Percentiles rank a stretch among this genome's conserved stretches.
phyloP scores from a whole-genome alignment of 2,888 invertebrate species.

The Teleiodes luculella region DNA sequence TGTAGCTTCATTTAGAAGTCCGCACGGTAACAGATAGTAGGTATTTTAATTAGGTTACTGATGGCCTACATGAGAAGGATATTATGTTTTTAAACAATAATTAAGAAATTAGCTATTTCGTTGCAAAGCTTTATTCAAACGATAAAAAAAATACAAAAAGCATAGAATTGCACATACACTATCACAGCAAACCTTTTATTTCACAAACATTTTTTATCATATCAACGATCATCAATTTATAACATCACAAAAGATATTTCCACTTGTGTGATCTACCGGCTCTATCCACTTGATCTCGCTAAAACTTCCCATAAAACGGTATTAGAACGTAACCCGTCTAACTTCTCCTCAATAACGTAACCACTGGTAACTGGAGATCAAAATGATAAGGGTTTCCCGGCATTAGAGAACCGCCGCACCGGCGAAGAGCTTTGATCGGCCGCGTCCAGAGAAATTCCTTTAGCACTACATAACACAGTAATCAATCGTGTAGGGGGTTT shows the following conservation, averaged over 20 bases:
- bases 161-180: too few relatives aligned
- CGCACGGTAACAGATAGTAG: too few relatives aligned
- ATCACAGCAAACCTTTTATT: too few relatives aligned
- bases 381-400: slow-evolving; percentile 55
- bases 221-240: too few relatives aligned
- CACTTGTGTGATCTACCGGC: neutral
- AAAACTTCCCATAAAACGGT: slow-evolving; percentile 10
- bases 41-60: too few relatives aligned
- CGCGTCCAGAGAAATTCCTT: slow-evolving; percentile 65
- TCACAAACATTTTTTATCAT: too few relatives aligned
- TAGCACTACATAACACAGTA: slow-evolving; percentile 56
- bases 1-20: neutral
- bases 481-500: slow-evolving; percentile 59
- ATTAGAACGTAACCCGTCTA: slow-evolving; percentile 16
- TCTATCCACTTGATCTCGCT: neutral
- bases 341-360: slow-evolving; percentile 26
- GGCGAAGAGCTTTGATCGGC: slow-evolving; percentile 66
- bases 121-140: too few relatives aligned
- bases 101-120: too few relatives aligned
- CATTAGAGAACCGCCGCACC: slow-evolving; percentile 41
- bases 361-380: slow-evolving; percentile 43
- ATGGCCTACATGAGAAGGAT: too few relatives aligned
- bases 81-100: too few relatives aligned
- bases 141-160: too few relatives aligned
- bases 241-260: too few relatives aligned